Conservation (phyloP, 2,888 invertebrate species). For the Prenolepis imparis region DNA sequence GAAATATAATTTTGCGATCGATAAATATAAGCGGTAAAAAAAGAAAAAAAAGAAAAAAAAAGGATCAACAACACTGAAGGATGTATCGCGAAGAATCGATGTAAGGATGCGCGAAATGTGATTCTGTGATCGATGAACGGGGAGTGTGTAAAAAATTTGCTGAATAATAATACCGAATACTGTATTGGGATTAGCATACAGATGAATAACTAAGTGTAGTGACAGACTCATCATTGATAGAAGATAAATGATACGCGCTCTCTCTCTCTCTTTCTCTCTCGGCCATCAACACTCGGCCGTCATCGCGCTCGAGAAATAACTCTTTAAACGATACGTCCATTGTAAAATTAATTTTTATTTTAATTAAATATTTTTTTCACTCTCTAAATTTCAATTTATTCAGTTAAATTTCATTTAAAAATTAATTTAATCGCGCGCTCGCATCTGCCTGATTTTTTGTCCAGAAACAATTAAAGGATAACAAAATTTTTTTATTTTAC, state of each 20-base stretch:
- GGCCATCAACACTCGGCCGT: constrained; percentile 2
- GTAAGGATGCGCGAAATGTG: constrained; percentile 18
- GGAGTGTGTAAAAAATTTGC: constrained; percentile 18
- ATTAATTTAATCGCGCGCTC: neutral
- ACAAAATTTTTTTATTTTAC: neutral
- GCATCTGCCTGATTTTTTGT: neutral
- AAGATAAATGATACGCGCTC: constrained; percentile 39
- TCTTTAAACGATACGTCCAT: neutral
- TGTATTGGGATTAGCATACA: constrained; percentile 44
- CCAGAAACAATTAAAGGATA: neutral
- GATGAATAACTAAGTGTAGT: constrained; percentile 46
- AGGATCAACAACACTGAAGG: constrained; percentile 12
- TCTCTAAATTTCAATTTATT: neutral
- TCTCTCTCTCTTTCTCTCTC: neutral
- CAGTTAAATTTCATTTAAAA: neutral
- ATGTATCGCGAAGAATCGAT: constrained; percentile 12
- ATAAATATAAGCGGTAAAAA: neutral
- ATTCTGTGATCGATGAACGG: constrained; percentile 37
- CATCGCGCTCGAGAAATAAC: neutral
- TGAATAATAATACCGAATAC: constrained; percentile 42
- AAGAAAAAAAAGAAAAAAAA: neutral
- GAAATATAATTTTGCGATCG: too few relatives aligned
- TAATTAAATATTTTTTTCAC: neutral
- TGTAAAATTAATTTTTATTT: constrained; percentile 28
- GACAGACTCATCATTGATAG: constrained; percentile 35